Percentiles rank a stretch among this genome's conserved stretches.
These are phyloP conservation scores for Enhydra lutris DNA, from an alignment of 2,113 vertebrate genomes.

Conservation along the genomic window DNA sequence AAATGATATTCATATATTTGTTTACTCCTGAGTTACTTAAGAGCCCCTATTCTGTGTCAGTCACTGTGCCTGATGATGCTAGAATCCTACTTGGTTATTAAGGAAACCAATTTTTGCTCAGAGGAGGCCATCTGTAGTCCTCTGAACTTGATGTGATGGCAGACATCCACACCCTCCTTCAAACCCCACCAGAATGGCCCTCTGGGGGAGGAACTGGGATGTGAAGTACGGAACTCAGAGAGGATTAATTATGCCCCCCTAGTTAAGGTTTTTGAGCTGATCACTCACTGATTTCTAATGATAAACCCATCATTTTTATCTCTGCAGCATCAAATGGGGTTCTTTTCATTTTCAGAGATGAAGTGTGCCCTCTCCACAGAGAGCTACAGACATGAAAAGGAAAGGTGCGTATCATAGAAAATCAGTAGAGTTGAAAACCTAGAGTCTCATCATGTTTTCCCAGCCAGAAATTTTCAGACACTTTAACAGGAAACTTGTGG, in stretches of 20 bases:
- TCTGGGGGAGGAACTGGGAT: neutral
- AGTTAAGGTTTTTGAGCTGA: neutral
- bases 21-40: slow-evolving; percentile 43
- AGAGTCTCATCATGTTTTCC: slow-evolving; percentile 10
- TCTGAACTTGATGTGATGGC: neutral
- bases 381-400: neutral
- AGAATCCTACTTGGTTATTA: neutral
- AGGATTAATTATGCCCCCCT: neutral
- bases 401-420: neutral
- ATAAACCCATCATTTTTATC: neutral
- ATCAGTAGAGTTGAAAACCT: neutral
- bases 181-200: neutral
- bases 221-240: neutral
- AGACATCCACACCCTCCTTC: neutral
- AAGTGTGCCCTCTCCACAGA: neutral
- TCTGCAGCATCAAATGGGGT: neutral
- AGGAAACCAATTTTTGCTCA: neutral
- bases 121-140: neutral
- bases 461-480: slow-evolving; percentile 51
- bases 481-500: slow-evolving; percentile 32
- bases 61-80: neutral
- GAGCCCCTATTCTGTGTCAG: neutral
- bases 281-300: neutral
- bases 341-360: neutral
- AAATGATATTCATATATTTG: slow-evolving; percentile 11